Base-by-base conservation (phyloP, 2,888 invertebrate species). In the Horisme vitalbata region DNA sequence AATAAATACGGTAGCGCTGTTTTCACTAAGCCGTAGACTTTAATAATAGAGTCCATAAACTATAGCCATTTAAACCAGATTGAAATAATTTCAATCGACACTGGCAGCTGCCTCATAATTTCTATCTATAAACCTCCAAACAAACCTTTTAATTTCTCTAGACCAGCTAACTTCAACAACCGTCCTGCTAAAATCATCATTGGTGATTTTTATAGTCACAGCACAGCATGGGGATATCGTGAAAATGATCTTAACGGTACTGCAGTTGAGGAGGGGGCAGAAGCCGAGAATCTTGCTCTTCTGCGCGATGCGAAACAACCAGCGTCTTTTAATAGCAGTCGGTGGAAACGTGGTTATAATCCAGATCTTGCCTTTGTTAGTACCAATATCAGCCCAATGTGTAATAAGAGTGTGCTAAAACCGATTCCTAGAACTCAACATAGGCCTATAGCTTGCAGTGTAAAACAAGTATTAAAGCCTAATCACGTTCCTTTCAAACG, bases 291-390 rank as follows among this genome's bases (percentile, higher is more conserved):
- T 1, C 10, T 45, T 1, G 5, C 11, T 1, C 28, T 33, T 4
- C 4, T 38, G 0, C 37, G 38, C n/a, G 12, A 38, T 8, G 26
- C 33, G 0, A 37, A 45, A 27, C 31, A n/a, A 4, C 45, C 45
- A 3, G 37, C 37, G 8, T 37, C 44, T 8, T 45, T 37, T n/a
- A 33, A 37, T 11, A 43, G 44, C 9, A 0, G 21, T 7, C 37
- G 45, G 2, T 33, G 45, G 37, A n/a, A 45, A 15, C 15, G 15
- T 15, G 15, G 15, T 15, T 15, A 15, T 5, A 5, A 4, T 15
- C 15, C 15, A 5, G 15, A 15, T 8, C 11, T 45, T 0, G 21
- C 38, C 4, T 45, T 45, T 11, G 37, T 33, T 8, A 45, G 21
- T n/a, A 6, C n/a, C 3, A 32, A 13, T 7, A 13, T 38, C 2